Percentiles rank a stretch among this genome's conserved stretches.
Evolutionary conservation across 2,113 vertebrate species (phyloP).

Genomic region (Pontoporia blainvillei): DNA sequence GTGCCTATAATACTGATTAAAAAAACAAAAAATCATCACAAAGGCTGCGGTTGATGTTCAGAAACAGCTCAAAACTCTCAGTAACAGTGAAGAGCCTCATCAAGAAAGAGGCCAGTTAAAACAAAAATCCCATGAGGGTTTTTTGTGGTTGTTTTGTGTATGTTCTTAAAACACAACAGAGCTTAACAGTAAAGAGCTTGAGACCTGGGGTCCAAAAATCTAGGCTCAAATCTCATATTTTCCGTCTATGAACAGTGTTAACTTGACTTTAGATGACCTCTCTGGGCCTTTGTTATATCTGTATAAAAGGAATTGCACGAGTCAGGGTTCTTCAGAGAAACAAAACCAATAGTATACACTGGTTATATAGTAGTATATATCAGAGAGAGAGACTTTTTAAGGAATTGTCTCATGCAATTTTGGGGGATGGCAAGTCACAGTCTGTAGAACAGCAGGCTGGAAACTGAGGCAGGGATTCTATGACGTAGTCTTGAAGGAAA

Average conservation of each 20-base stretch:
- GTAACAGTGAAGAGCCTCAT: neutral
- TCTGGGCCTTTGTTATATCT: neutral
- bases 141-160: neutral
- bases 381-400: neutral
- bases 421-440: neutral
- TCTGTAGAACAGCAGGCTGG: neutral
- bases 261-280: constrained; percentile 45
- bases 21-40: neutral
- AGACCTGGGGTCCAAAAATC: neutral
- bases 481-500: neutral
- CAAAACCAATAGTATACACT: neutral
- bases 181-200: neutral
- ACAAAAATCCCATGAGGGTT: neutral
- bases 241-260: constrained; percentile 9
- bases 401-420: neutral
- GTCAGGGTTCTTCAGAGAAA: neutral
- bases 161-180: neutral
- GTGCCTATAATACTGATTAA: neutral
- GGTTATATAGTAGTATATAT: neutral
- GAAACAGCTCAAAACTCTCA: neutral
- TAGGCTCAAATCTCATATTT: constrained; percentile 18
- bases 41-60: neutral
- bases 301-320: neutral
- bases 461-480: neutral
- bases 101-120: accelerated